Evolutionary conservation across 2,113 vertebrate species (phyloP), one percentile per base, ranked within the genome.

Genomic region (Salminus brasiliensis): DNA sequence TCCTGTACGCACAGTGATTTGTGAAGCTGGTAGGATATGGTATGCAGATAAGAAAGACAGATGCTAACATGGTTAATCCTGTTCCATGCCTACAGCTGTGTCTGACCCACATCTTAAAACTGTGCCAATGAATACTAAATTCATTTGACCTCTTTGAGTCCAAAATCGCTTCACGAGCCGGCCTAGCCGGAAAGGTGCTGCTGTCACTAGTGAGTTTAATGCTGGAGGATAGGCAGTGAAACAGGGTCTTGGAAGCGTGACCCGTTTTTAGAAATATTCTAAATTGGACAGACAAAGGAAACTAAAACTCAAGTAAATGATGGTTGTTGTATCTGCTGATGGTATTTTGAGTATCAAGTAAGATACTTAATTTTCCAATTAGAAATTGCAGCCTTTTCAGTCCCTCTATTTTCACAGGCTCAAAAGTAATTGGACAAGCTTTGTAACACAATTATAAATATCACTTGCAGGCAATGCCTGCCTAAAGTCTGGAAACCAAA

Each of bases 71-170:
- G 23, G 62, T 16, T 72, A 76, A 76, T 60, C 41, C 69, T 52
- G 60, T 65, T 68, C 41, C 23, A 43, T 70, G 68, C 68, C 74
- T 5, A 59, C 60, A 84, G 78, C 78, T 72, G 63, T 77, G 73
- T 76, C 82, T 84, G 82, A 80, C 78, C 77, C 72, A 78, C 70
- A 80, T 79, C 57, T 66, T 72, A 69, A 72, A 67, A 67, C 68
- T 41, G 57, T 72, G 72, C 62, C 60, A 55, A 21, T 75, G 23
- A 76, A 59, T n/a, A 80, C 49, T 67, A 60, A 75, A 80, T 75
- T 45, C 65, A 71, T 72, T 68, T 71, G 77, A 78, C 77, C 81
- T 79, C n/a, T 49, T 43, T 74, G 67, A 47, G 29, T 36, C 45
- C 67, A 67, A 68, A 77, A 57, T 53, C 34, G 34, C 39, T 62